Conservation (phyloP, 2,888 invertebrate species). For the Lobophora halterata region DNA sequence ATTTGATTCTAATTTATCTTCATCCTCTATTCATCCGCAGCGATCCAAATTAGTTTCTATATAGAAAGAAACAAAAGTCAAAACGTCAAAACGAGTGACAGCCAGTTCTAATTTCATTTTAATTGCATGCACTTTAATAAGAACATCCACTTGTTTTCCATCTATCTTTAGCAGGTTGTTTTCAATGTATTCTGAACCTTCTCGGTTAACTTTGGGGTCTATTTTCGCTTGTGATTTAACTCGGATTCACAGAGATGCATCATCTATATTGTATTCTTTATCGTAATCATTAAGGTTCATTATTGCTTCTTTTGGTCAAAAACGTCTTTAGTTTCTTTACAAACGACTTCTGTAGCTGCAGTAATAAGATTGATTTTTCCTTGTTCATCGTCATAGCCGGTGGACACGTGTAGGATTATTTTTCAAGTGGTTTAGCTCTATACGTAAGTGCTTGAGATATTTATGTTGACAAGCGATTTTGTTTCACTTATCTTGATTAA, state of each 20-base stretch:
- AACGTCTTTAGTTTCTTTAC: neutral
- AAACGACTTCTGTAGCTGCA: neutral
- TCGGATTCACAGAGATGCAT: slow-evolving; percentile 1
- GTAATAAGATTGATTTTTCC: slow-evolving; percentile 11
- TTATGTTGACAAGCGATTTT: slow-evolving; percentile 26
- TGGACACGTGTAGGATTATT: slow-evolving; percentile 24
- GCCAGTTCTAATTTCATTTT: slow-evolving; percentile 42
- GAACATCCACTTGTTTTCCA: slow-evolving; percentile 44
- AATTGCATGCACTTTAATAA: slow-evolving; percentile 47
- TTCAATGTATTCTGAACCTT: slow-evolving; percentile 7
- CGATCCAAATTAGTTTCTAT: slow-evolving; percentile 19
- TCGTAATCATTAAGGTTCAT: slow-evolving; percentile 19
- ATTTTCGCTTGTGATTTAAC: slow-evolving; percentile 7
- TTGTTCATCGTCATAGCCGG: slow-evolving; percentile 4
- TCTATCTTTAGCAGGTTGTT: slow-evolving; percentile 24
- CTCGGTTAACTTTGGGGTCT: neutral
- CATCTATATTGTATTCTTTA: slow-evolving; percentile 26
- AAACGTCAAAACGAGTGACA: slow-evolving; percentile 5
- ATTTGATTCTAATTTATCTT: slow-evolving; percentile 29
- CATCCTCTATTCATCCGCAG: slow-evolving; percentile 4
- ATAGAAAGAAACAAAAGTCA: neutral
- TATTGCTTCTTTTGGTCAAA: slow-evolving; percentile 17
- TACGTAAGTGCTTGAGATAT: slow-evolving; percentile 18
- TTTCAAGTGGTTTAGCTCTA: slow-evolving; percentile 24
- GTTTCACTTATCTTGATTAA: slow-evolving; percentile 18